Evolutionary conservation across 2,797 vertebrate genomes (phyloP).

Genomic region (Coilia nasus): DNA sequence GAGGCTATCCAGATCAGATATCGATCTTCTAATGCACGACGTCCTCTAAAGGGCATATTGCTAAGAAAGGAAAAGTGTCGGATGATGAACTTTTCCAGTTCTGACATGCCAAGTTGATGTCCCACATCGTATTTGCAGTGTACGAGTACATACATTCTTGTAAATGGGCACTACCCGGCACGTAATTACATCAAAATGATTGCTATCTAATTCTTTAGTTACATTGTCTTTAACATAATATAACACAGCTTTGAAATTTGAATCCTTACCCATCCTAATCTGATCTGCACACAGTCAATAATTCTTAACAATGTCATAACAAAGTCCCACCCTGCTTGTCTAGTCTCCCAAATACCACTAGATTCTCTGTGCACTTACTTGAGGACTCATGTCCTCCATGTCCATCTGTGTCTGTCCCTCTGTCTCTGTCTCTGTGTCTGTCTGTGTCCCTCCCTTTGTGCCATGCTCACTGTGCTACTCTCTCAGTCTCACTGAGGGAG

Average conservation of each 20-base stretch:
- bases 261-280: neutral
- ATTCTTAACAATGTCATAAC: constrained; percentile 6
- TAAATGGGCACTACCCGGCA: neutral
- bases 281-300: neutral
- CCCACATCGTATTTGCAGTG: constrained; percentile 9
- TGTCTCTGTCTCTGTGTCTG: neutral
- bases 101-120: neutral
- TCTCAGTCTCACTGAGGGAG: constrained; percentile 68
- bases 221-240: neutral
- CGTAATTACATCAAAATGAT: neutral
- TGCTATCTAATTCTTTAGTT: neutral
- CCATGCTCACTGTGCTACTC: constrained; percentile 51
- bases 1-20: neutral
- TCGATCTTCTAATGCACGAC: neutral
- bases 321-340: neutral
- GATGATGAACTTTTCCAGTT: neutral
- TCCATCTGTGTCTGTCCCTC: constrained; percentile 18
- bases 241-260: constrained; percentile 47
- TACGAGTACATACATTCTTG: neutral
- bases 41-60: neutral
- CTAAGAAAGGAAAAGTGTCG: neutral
- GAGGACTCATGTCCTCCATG: constrained; percentile 1
- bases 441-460: neutral
- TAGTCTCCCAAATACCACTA: neutral
- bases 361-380: constrained; percentile 17